These are phyloP conservation scores for Tachuris rubrigastra DNA, from an alignment of 2,113 vertebrate species.

Conservation along the genomic window DNA sequence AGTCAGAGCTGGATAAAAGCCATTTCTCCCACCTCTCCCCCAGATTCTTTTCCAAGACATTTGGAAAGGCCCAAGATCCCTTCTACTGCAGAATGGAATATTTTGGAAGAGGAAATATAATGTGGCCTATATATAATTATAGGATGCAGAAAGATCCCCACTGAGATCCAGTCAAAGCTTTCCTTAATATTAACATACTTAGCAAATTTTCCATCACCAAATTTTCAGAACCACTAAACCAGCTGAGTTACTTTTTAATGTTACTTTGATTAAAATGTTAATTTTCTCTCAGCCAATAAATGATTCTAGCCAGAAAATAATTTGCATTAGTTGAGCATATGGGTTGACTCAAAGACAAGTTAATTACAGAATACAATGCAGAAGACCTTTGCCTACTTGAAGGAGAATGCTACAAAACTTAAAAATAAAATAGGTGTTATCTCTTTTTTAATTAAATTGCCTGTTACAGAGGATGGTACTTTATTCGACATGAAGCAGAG, in stretches of 20 bases:
- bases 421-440: background rate
- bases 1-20: background rate
- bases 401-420: background rate
- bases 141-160: background rate
- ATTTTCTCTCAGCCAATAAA: background rate
- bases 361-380: conserved; percentile 25
- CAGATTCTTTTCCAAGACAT: background rate
- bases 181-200: background rate
- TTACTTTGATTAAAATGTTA: background rate
- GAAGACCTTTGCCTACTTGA: background rate
- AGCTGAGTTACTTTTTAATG: background rate
- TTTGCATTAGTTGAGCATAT: background rate
- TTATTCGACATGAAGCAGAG: background rate
- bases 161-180: background rate
- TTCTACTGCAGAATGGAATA: background rate
- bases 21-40: background rate
- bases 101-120: background rate
- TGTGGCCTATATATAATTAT: background rate
- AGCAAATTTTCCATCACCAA: background rate
- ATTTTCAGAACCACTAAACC: background rate
- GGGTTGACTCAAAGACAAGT: conserved; percentile 26
- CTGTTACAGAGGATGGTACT: background rate
- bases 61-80: background rate
- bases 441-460: background rate
- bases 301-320: background rate